phyloP scores from a whole-genome alignment of 2,113 vertebrate species.

The Gambusia holbrooki region DNA sequence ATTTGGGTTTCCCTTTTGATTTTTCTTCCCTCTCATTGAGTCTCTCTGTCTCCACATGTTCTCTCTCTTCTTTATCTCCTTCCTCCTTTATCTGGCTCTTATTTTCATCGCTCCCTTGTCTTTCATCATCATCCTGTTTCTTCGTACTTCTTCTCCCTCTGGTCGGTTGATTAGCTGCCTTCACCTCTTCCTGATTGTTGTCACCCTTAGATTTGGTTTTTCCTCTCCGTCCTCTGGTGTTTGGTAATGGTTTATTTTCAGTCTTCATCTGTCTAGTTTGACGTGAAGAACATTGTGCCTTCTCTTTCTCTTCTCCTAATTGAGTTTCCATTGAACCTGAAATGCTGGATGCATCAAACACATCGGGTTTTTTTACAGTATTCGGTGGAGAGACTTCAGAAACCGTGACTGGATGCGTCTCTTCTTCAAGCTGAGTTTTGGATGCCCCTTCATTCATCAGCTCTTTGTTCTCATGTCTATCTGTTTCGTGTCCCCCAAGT shows the following conservation, averaged over 20 bases:
- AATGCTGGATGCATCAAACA: no score
- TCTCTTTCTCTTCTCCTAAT: slow-evolving; percentile 23
- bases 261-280: slow-evolving; percentile 41
- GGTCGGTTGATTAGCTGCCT: background rate
- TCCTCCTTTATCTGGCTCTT: slow-evolving; percentile 13
- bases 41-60: slow-evolving; percentile 2
- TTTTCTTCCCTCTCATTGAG: background rate
- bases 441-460: no score
- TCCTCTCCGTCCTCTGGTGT: slow-evolving; percentile 31
- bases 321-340: no score
- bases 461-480: no score
- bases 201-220: slow-evolving; percentile 20
- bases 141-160: slow-evolving; percentile 30
- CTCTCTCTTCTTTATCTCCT: background rate
- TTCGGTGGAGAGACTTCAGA: no score
- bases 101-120: slow-evolving; percentile 4
- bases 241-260: slow-evolving; percentile 24
- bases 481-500: no score
- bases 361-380: no score
- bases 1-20: background rate
- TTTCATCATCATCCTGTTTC: slow-evolving; percentile 27
- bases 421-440: no score
- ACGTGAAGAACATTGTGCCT: slow-evolving; percentile 16
- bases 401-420: no score
- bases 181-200: slow-evolving; percentile 28